Base-by-base conservation (phyloP, 2,888 invertebrate genomes). In the Caenorhabditis sp. region DNA sequence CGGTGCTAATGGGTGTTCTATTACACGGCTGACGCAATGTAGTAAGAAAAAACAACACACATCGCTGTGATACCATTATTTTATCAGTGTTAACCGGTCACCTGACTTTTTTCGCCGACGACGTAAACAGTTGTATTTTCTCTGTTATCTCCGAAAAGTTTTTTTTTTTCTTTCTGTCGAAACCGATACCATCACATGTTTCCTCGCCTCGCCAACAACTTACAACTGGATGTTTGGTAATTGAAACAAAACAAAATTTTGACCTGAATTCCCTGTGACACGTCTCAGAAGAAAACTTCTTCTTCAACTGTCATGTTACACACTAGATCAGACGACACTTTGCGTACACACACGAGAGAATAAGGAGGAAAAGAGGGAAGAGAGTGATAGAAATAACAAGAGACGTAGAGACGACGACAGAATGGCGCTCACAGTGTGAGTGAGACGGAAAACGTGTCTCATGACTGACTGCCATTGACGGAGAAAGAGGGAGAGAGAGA, bases 381-480 rank as follows among this genome's bases (percentile, higher is more conserved):
- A 61, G 56, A 26, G 61, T 16, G 24, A 14, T 2, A 16, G 22
- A 38, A 14, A 69, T 35, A 38, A 54, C 35, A 54, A 68, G 73
- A 73, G 73, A 61, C 10, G 4, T 6, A 54, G 31, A 35, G 26
- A n/a, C 22, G 41, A 51, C 56, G 22, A 24, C 24, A 41, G 59
- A 51, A 44, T 38, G 38, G 47, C 19, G n/a, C 47, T 28, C 41
- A 44, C 24, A 64, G 64, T 56, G 70, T 26, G 61, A 28, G 61
- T 59, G 68, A 22, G 69, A 31, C 41, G 35, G 63, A 22, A 74
- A 69, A 69, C 56, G 81, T 75, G 81, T 75, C 75, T 44, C 64
- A 81, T 81, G 81, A 81, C 75, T 69, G 74, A 81, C 75, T 70
- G 74, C 69, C 75, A 81, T 73, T 61, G 73, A 74, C 68, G 74